phyloP scores from a whole-genome alignment of 2,113 vertebrate genomes.

The Psammodynastes pulverulentus region DNA sequence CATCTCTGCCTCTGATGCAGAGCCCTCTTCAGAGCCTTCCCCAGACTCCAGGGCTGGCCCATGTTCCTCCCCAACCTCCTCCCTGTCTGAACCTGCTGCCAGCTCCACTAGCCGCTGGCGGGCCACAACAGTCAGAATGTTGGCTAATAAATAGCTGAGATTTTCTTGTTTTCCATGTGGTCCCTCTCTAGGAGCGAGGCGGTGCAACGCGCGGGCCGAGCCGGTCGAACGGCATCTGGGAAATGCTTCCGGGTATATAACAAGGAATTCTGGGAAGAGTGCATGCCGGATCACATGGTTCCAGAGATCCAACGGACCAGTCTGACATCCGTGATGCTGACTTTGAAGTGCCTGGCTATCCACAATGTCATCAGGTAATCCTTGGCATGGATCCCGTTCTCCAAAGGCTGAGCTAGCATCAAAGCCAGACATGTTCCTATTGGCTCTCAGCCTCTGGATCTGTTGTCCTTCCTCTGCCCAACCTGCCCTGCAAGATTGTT shows the following conservation, averaged over 20 bases:
- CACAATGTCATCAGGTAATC: slow-evolving; percentile 95
- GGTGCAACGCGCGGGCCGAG: slow-evolving; percentile 86
- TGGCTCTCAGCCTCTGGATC: not conserved
- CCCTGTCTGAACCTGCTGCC: no score
- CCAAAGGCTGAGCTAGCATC: not conserved
- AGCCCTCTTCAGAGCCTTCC: no score
- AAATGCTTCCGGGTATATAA: slow-evolving; percentile 88
- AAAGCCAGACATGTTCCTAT: not conserved
- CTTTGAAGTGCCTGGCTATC: slow-evolving; percentile 91
- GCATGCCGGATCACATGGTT: slow-evolving; percentile 91
- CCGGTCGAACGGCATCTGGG: slow-evolving; percentile 86
- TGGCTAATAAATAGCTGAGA: not conserved
- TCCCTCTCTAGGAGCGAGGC: slow-evolving; percentile 82
- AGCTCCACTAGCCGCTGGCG: no score
- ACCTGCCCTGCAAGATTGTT: not conserved
- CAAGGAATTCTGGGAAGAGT: slow-evolving; percentile 90
- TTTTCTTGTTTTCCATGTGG: not conserved
- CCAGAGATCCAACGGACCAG: slow-evolving; percentile 94
- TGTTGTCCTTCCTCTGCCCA: not conserved
- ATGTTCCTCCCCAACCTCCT: no score
- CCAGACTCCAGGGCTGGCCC: no score
- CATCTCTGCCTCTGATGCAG: no score
- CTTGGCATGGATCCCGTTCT: not conserved
- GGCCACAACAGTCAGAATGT: no score
- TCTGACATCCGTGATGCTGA: slow-evolving; percentile 88